Evolutionary conservation across 2,113 vertebrate species (phyloP), one percentile per base, ranked within the genome.

Genomic region (Rhinolophus ferrumequinum): DNA sequence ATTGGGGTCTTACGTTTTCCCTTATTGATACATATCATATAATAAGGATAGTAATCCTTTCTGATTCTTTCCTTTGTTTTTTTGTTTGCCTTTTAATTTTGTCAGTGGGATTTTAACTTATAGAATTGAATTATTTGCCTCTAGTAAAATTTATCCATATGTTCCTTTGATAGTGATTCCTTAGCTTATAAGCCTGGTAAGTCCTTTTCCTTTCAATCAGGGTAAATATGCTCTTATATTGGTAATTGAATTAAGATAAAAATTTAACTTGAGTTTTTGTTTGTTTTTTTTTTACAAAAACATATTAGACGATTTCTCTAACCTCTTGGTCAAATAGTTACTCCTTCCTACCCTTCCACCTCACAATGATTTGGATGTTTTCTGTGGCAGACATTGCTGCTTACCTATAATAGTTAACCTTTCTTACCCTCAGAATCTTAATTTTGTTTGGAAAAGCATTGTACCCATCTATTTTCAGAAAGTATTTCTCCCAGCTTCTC

Each of bases 21-120:
- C 19, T 44, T 35, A 9, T 50, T 35, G 69, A 41, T 58, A 62
- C 5, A 75, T 73, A 85, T 41, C 4, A 58, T 13, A 47, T 28
- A 47, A 47, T 52, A 52, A 77, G n/a, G 10, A 33, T 4, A 62
- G 8, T 60, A 73, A 62, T 10, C 13, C 24, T 66, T 92, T 88
- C 50, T 54, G 41, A 88, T 52, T 60, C 16, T 81, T 75, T 35
- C 50, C 60, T 91, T 70, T 72, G 52, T 70, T 72, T 58, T 52
- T 69, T 52, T 69, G 70, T 44, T 82, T 58, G 38, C 50, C n/a
- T 89, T 88, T 92, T 76, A 77, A 47, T 54, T 91, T 88, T 88
- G 50, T 24, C 81, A 56, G 11, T 70, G 54, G 15, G 8, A 76
- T 76, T 95, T 90, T 66, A 38, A 77, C 19, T 22, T 52, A 64